These are phyloP conservation scores for Perca schrenkii DNA, from an alignment of 2,113 vertebrate species.

Conservation along the genomic window DNA sequence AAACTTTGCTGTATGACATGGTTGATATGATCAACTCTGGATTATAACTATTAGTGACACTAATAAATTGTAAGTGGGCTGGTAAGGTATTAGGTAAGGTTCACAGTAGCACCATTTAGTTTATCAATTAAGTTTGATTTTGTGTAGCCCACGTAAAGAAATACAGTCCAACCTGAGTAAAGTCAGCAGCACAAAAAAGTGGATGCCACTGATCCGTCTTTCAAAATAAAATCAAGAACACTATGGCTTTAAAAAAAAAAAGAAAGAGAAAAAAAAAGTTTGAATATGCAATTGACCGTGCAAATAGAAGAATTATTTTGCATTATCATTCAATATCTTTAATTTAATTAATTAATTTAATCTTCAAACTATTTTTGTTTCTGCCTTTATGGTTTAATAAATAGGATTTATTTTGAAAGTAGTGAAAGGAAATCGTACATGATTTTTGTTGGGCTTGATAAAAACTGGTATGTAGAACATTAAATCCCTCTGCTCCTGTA, in stretches of 20 bases:
- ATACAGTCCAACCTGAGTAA: not conserved
- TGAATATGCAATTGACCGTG: too few relatives aligned
- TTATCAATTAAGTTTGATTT: not conserved
- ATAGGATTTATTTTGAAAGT: conserved; percentile 28
- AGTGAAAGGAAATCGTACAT: not conserved
- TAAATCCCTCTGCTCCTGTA: not conserved
- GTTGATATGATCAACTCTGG: not conserved
- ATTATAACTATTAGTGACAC: not conserved
- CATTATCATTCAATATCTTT: accelerated
- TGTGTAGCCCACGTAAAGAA: not conserved
- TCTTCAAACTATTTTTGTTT: not conserved
- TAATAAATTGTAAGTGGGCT: not conserved
- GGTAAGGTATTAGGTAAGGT: too few relatives aligned
- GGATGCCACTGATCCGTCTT: not conserved
- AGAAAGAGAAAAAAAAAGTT: not conserved
- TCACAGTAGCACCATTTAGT: not conserved
- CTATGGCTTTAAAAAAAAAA: accelerated
- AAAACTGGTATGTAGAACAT: not conserved
- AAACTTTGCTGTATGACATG: not conserved
- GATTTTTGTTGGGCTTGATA: not conserved
- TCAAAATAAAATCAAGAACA: not conserved
- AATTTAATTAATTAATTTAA: too few relatives aligned
- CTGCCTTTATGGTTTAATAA: not conserved
- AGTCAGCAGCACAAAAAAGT: not conserved
- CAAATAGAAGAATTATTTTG: not conserved